A percentile compares a stretch with the other conserved stretches of the same genome.
phyloP scores from a whole-genome alignment of 2,888 invertebrate genomes.

The Noctua janthina region DNA sequence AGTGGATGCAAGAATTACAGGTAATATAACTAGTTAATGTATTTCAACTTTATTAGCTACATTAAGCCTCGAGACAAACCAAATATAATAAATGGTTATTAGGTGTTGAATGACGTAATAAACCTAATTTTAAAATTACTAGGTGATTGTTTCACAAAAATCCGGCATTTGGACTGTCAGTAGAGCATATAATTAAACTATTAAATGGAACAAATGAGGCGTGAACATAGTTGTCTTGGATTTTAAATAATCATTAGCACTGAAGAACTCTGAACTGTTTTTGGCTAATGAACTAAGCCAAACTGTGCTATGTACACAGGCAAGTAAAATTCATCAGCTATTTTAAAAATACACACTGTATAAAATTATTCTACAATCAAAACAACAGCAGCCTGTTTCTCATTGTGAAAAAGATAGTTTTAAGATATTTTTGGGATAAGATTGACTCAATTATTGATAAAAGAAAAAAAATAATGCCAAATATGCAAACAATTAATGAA shows the following conservation, averaged over 20 bases:
- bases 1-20: no score
- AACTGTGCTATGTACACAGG: not conserved
- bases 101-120: constrained; percentile 17
- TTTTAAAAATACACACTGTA: not conserved
- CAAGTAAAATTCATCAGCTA: no score
- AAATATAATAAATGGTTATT: not conserved
- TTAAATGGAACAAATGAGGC: constrained; percentile 46
- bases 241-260: constrained; percentile 16
- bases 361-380: not conserved
- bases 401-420: not conserved
- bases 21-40: no score
- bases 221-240: constrained; percentile 32
- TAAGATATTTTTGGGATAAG: not conserved
- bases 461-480: not conserved
- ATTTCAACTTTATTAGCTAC: no score
- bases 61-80: not conserved
- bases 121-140: constrained; percentile 21
- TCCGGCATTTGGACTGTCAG: constrained; percentile 17
- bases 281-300: no score
- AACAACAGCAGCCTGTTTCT: not conserved
- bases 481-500: not conserved
- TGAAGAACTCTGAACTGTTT: not conserved
- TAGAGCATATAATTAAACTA: constrained; percentile 47
- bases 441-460: not conserved
- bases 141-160: constrained; percentile 14